Evolutionary conservation across 2,113 vertebrate species (phyloP), one percentile per base, ranked within the genome.

Genomic region (Proterorhinus semilunaris): DNA sequence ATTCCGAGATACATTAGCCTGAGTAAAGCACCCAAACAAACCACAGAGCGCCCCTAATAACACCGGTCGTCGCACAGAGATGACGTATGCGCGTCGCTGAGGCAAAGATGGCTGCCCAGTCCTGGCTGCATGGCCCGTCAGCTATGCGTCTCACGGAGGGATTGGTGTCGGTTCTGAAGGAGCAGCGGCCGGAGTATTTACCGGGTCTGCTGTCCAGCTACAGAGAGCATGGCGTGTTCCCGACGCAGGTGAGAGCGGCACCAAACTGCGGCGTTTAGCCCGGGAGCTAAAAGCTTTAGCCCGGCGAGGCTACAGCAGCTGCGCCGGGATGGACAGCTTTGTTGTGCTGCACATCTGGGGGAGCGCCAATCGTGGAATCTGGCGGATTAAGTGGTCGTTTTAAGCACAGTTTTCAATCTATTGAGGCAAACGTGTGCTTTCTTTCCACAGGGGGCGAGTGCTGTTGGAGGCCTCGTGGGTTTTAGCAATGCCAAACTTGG

Each of bases 401-500:
- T 13, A 6, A 15, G 6, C 3, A 46, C 8, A 5, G 16, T 4
- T 15, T 5, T 54, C 27, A 36, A 17, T 17, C 44, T 2, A 5
- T 21, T 2, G 2, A 62, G 44, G 9, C 0, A 46, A 53, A 12
- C 17, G 11, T 0, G 49, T 7, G 73, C 21, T 71, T 68, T 62
- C 1, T 76, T 6, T 75, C 4, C 36, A 12, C 71, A 96, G 95
- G 91, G 90, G 57, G 76, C 89, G 10, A 89, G 91, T 36, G 84
- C 93, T 4, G 77, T 92, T 8, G 92, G 91, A 0, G 90, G 92
- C 11, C 88, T 96, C 58, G 91, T 95, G 70, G 91, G 92, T 6
- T 89, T 94, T 74, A 93, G 92, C 78, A 94, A 93, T 63, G 85
- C 87, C 17, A 93, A 93, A 63, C 92, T 96, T 8, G 75, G 89